Base-by-base conservation (phyloP, 1,140 invertebrate genomes). In the Brachystomella parvula region DNA sequence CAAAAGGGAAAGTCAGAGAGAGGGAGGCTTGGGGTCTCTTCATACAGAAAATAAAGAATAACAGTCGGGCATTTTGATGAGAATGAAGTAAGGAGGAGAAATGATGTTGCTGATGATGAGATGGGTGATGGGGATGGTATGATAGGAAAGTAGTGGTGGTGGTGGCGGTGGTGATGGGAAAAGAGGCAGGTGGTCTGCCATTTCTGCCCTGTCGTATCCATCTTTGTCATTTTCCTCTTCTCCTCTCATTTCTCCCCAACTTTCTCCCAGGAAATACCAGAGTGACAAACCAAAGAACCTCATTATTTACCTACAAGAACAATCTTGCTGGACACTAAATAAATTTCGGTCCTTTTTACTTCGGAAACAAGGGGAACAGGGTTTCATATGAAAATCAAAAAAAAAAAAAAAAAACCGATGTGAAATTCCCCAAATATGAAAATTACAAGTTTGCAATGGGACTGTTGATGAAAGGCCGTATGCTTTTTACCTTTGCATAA, bases 171-270 rank as follows among this genome's bases (percentile, higher is more conserved):
- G 6, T 53, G 49, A 53, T 53, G 63, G 63, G 63, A 64, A 64
- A 56, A 31, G 33, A 56, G 63, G 63, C 63, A 64, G 63, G 63
- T 64, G 63, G 49, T 33, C 63, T 64, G 32, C 21, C 53, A 53
- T 64, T 53, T 64, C 30, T 21, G 30, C 32, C 30, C 1, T 19
- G 31, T 28, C 24, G 26, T 33, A 64, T 64, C 63, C 33, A 58
- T 64, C 63, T 64, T 57, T 64, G 63, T 64, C 63, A 64, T 32
- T 56, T n/a, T n/a, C n/a, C n/a, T n/a, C n/a, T n/a, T n/a, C n/a
- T 39, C 44, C 63, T 64, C 63, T 39, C 44, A 6, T 53, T 53
- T 15, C 24, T 15, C 24, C 49, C 49, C 6, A 3, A 6, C 21
- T 24, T 15, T 53, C 49, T 15, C 21, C 49, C 12, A 53, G 21